phyloP scores from a whole-genome alignment of 2,888 invertebrate genomes.

The Erebia epiphron region DNA sequence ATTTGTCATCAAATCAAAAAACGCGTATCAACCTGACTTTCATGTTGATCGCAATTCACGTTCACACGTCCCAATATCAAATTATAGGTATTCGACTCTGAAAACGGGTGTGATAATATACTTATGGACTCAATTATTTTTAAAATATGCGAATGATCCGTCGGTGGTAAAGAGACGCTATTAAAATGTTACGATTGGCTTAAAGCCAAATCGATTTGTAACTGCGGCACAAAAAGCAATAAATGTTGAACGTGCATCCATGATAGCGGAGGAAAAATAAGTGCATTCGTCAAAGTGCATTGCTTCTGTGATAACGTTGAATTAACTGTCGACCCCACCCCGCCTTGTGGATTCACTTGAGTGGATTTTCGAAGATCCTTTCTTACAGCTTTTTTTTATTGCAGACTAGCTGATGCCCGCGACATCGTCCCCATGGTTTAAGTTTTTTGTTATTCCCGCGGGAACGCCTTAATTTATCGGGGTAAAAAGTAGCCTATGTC shows the following conservation, averaged over 20 bases:
- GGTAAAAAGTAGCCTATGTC: too few species aligned
- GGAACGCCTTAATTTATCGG: too few species aligned
- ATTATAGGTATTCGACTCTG: neutral
- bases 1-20: too few species aligned
- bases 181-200: conserved; percentile 76
- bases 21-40: neutral
- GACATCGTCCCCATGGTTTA: too few species aligned
- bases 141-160: conserved; percentile 47
- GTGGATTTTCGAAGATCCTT: too few species aligned
- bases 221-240: conserved; percentile 78
- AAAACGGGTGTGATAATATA: neutral
- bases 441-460: too few species aligned
- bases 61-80: neutral
- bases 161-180: conserved; percentile 60
- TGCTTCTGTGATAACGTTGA: conserved; percentile 59
- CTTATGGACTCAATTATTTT: conserved; percentile 36
- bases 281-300: conserved; percentile 68
- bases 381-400: too few species aligned
- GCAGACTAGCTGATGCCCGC: too few species aligned
- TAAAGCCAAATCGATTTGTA: conserved; percentile 80
- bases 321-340: neutral
- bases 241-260: conserved; percentile 76
- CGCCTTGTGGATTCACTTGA: too few species aligned
- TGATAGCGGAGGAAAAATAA: conserved; percentile 72
- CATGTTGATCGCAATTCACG: neutral